Percentiles rank a stretch among this genome's conserved stretches.
These are phyloP conservation scores for Acropora yongei DNA, from an alignment of 64 coral and sea anemone genomes.

Conservation along the genomic window DNA sequence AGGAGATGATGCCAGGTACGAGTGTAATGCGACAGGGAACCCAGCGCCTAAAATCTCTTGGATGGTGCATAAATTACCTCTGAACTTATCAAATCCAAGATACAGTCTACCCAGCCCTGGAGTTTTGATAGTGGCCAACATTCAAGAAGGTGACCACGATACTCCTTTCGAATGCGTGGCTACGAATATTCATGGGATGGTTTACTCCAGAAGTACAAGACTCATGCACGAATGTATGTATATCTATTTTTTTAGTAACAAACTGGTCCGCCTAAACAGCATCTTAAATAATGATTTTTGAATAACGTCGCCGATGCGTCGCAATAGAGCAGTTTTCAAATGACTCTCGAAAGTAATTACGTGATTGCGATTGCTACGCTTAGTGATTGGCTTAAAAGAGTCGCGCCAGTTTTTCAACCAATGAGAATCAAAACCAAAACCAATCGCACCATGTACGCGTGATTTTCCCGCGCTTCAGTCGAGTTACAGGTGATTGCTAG, in stretches of 20 bases:
- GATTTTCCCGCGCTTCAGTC: too few species aligned
- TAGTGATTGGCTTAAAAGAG: too few species aligned
- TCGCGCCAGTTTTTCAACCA: too few species aligned
- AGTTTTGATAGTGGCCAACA: not conserved
- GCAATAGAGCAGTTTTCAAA: too few species aligned
- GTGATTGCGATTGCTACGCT: too few species aligned
- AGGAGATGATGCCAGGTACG: constrained; percentile 10
- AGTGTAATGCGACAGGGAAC: constrained; percentile 28
- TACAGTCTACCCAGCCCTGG: not conserved
- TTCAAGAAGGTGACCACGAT: constrained; percentile 9
- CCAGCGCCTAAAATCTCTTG: constrained; percentile 6
- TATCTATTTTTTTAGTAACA: not conserved
- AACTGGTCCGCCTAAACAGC: too few species aligned
- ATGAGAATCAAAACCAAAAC: too few species aligned
- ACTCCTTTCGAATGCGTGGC: constrained; percentile 36
- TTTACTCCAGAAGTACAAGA: constrained; percentile 5
- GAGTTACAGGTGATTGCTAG: too few species aligned
- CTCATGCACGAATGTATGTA: constrained; percentile 19
- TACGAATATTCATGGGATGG: constrained; percentile 29
- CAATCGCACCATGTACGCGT: too few species aligned
- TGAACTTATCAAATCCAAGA: constrained; percentile 20
- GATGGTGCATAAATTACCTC: not conserved
- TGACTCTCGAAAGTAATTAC: too few species aligned
- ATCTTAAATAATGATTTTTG: too few species aligned
- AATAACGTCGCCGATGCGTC: too few species aligned